phyloP scores from a whole-genome alignment of 2,113 vertebrate genomes.

The Hemichromis elongatus region DNA sequence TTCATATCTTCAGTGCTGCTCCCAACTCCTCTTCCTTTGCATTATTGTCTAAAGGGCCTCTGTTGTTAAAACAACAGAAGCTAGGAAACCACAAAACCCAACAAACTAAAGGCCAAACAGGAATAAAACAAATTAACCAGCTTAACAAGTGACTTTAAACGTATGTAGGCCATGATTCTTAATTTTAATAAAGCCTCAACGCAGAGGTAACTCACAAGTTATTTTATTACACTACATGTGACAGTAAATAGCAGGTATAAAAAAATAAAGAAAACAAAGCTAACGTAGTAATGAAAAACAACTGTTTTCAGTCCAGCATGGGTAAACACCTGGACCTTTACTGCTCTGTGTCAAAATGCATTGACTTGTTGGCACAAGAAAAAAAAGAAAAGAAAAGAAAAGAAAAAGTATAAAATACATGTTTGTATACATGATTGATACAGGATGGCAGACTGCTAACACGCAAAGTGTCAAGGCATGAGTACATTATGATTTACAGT shows the following conservation, averaged over 20 bases:
- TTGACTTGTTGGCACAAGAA: slow-evolving; percentile 25
- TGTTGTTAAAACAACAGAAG: neutral
- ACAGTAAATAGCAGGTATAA: slow-evolving; percentile 10
- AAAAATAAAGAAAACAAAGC: slow-evolving; percentile 25
- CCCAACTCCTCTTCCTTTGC: neutral
- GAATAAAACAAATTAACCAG: neutral
- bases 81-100: neutral
- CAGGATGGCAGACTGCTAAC: neutral
- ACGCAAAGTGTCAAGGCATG: neutral
- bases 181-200: neutral
- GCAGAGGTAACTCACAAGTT: slow-evolving; percentile 20
- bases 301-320: neutral
- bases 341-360: neutral
- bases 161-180: neutral
- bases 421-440: neutral
- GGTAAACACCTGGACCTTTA: neutral
- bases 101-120: neutral
- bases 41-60: neutral
- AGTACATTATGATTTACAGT: slow-evolving; percentile 2
- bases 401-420: neutral
- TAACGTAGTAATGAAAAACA: neutral
- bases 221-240: slow-evolving; percentile 56
- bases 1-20: neutral
- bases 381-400: neutral
- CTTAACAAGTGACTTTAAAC: neutral